phyloP scores from a whole-genome alignment of 2,888 invertebrate genomes.

The Caenorhabditis macrosperma region DNA sequence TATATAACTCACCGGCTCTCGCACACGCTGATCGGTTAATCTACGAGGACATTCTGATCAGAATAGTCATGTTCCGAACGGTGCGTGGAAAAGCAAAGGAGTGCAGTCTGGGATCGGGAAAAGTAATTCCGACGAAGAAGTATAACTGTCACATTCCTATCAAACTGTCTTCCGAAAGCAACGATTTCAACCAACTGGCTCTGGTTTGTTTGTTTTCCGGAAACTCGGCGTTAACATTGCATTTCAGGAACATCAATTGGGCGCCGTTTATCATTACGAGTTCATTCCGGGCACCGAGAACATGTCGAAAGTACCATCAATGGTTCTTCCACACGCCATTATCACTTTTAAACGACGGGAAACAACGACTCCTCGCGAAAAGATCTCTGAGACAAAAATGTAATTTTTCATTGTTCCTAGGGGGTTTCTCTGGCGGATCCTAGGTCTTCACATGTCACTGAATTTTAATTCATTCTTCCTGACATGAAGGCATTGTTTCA shows the following conservation, averaged over 20 bases:
- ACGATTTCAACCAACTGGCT: background rate
- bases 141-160: conserved; percentile 27
- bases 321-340: conserved; percentile 42
- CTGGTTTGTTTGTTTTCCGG: background rate
- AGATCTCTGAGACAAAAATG: conserved; percentile 8
- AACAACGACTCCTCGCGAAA: background rate
- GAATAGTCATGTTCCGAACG: conserved; percentile 38
- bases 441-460: too few species aligned
- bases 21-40: background rate
- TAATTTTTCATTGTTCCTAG: too few species aligned
- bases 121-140: conserved; percentile 7
- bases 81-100: conserved; percentile 14
- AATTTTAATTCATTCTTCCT: too few species aligned
- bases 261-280: conserved; percentile 47
- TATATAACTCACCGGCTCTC: conserved; percentile 30
- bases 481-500: too few species aligned
- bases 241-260: conserved; percentile 25
- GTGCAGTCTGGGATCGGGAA: conserved; percentile 15
- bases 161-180: background rate
- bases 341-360: conserved; percentile 8
- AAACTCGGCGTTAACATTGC: background rate
- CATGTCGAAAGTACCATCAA: conserved; percentile 11
- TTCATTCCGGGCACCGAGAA: background rate
- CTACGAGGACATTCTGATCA: conserved; percentile 12
- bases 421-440: too few species aligned